Percentiles rank a stretch among this genome's conserved stretches.
Evolutionary conservation across 2,113 vertebrate species (phyloP).

Genomic region (Amia ocellicauda): DNA sequence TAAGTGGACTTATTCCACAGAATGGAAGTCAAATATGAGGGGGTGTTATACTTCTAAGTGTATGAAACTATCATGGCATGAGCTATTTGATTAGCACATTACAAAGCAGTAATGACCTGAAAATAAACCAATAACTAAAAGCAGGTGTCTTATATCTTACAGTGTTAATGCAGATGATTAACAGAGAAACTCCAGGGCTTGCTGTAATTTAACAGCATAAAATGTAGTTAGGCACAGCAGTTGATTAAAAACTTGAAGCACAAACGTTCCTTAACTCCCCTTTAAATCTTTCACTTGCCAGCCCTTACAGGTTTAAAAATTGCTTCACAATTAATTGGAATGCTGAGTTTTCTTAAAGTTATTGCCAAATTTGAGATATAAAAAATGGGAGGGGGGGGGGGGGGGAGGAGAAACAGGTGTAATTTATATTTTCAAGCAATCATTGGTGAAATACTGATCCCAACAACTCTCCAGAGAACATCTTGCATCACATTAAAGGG

Average conservation of each 20-base stretch:
- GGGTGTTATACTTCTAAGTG: conserved; percentile 66
- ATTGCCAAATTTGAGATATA: conserved; percentile 41
- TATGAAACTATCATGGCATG: conserved; percentile 52
- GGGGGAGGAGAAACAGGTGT: not conserved
- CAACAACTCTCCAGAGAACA: conserved; percentile 34
- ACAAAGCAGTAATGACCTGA: conserved; percentile 72
- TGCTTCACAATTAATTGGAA: conserved; percentile 65
- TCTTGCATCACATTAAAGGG: conserved; percentile 29
- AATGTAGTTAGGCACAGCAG: conserved; percentile 63
- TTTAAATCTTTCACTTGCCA: conserved; percentile 58
- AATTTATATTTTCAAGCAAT: conserved; percentile 46
- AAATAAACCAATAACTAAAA: conserved; percentile 75
- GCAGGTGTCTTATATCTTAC: conserved; percentile 65
- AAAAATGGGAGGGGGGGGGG: no score
- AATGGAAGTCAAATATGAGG: conserved; percentile 77
- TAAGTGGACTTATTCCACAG: conserved; percentile 69
- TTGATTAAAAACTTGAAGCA: conserved; percentile 78
- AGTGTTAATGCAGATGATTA: conserved; percentile 68
- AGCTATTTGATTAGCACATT: conserved; percentile 68
- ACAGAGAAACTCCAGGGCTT: conserved; percentile 60
- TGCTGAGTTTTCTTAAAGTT: conserved; percentile 51
- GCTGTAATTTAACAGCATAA: conserved; percentile 60
- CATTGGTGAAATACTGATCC: conserved; percentile 48
- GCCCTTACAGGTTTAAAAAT: conserved; percentile 59
- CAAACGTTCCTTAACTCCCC: conserved; percentile 66